Conservation (phyloP, 1,140 invertebrate species). For the Pectinophora gossypiella region DNA sequence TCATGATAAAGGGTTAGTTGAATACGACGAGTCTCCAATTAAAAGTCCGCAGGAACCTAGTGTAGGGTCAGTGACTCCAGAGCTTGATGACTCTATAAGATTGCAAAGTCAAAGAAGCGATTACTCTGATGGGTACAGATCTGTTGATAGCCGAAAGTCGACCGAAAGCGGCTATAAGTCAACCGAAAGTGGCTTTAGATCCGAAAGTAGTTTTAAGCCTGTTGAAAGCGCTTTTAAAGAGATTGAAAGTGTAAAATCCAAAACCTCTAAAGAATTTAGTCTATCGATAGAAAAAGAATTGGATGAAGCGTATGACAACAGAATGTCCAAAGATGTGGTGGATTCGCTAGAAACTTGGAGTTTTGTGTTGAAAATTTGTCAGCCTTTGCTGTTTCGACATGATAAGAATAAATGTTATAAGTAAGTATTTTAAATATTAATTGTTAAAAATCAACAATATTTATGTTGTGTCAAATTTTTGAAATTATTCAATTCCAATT, state of each 20-base stretch:
- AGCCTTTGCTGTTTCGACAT: slow-evolving; percentile 61
- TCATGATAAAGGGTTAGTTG: slow-evolving; percentile 57
- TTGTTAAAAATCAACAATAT: background rate
- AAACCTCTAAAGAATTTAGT: slow-evolving; percentile 29
- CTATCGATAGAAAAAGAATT: slow-evolving; percentile 48
- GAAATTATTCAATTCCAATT: too few relatives aligned
- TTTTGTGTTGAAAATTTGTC: slow-evolving; percentile 64
- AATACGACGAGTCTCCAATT: slow-evolving; percentile 56
- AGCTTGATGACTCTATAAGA: slow-evolving; percentile 40
- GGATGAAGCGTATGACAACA: slow-evolving; percentile 20
- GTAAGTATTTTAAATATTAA: slow-evolving; percentile 21
- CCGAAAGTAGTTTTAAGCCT: slow-evolving; percentile 11
- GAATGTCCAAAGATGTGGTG: slow-evolving; percentile 42
- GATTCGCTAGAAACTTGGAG: slow-evolving; percentile 63
- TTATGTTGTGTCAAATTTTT: too few relatives aligned
- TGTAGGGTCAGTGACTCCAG: slow-evolving; percentile 43
- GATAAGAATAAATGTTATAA: slow-evolving; percentile 64
- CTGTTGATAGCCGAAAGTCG: slow-evolving; percentile 41
- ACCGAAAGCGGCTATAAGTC: slow-evolving; percentile 44
- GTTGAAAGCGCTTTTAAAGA: background rate
- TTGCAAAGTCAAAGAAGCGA: slow-evolving; percentile 27
- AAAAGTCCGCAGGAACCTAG: slow-evolving; percentile 39
- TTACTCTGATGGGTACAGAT: slow-evolving; percentile 22
- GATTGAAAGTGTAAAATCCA: background rate
- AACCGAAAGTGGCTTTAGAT: slow-evolving; percentile 31